Evolutionary conservation across 1,140 invertebrate species (phyloP).

Genomic region (Cecropterus lyciades): DNA sequence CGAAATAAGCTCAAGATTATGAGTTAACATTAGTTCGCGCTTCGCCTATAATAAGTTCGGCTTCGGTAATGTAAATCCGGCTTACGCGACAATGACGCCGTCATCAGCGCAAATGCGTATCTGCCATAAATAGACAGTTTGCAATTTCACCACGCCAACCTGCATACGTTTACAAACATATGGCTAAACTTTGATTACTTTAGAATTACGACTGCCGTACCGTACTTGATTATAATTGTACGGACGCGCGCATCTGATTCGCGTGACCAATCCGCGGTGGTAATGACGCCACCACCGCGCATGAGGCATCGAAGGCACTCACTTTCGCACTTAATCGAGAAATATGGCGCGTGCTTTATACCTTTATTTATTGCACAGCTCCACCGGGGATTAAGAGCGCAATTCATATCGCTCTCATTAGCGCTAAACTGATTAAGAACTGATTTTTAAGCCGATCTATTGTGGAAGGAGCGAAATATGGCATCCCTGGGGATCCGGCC

Average conservation of each 20-base stretch:
- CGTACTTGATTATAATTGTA: constrained; percentile 81
- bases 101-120: constrained; percentile 26
- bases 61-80: constrained; percentile 21
- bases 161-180: constrained; percentile 59
- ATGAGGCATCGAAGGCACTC: constrained; percentile 44
- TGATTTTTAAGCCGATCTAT: constrained; percentile 34
- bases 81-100: constrained; percentile 20
- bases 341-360: constrained; percentile 78
- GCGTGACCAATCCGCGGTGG: constrained; percentile 75
- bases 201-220: constrained; percentile 75
- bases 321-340: constrained; percentile 82
- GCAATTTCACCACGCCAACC: constrained; percentile 41
- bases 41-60: constrained; percentile 13
- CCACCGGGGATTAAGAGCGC: constrained; percentile 70
- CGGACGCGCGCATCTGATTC: constrained; percentile 74
- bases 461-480: constrained; percentile 24
- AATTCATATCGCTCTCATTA: constrained; percentile 79
- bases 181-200: constrained; percentile 76
- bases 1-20: constrained; percentile 21
- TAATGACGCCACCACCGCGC: constrained; percentile 69
- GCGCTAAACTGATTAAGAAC: constrained; percentile 69
- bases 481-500: constrained; percentile 14
- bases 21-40: constrained; percentile 16
- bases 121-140: constrained; percentile 41
- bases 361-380: constrained; percentile 74